Percentiles rank a stretch among this genome's conserved stretches.
Evolutionary conservation across 2,113 vertebrate species (phyloP).

Genomic region (Desmodus rotundus): DNA sequence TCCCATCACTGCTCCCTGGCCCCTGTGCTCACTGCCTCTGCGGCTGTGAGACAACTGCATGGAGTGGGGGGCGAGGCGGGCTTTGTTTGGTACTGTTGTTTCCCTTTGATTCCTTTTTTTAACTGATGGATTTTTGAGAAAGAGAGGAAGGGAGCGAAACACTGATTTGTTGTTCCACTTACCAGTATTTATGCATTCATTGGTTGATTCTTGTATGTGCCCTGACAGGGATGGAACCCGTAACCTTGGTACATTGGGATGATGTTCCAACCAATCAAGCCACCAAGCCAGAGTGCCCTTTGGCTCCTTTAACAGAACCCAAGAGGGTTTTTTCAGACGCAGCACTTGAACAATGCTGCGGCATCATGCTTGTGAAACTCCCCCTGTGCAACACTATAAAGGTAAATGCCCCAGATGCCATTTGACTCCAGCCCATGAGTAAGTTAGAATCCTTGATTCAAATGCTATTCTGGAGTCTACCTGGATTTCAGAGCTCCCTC

Average conservation of each 20-base stretch:
- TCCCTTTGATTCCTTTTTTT: neutral
- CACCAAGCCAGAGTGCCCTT: neutral
- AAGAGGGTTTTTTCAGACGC: neutral
- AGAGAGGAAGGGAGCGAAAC: no score
- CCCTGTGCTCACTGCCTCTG: neutral
- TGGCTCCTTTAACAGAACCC: neutral
- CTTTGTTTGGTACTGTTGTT: neutral
- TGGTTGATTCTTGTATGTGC: no score
- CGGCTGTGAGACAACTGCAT: neutral
- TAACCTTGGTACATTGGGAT: no score
- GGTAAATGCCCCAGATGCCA: neutral
- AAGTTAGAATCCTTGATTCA: neutral
- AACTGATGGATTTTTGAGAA: no score
- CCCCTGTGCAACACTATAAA: neutral
- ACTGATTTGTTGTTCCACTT: no score
- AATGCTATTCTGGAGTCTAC: neutral
- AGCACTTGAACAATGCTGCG: neutral
- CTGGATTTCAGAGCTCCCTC: neutral
- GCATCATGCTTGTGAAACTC: neutral
- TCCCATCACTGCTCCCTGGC: neutral
- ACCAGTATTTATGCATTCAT: no score
- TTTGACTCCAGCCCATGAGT: neutral
- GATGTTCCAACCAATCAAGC: no score
- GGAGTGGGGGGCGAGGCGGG: fast-evolving
- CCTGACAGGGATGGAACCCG: no score